Percentiles rank a stretch among this genome's conserved stretches.
Conservation (phyloP, 2,113 vertebrate species). For the Cyphomyrus discorhynchus region DNA sequence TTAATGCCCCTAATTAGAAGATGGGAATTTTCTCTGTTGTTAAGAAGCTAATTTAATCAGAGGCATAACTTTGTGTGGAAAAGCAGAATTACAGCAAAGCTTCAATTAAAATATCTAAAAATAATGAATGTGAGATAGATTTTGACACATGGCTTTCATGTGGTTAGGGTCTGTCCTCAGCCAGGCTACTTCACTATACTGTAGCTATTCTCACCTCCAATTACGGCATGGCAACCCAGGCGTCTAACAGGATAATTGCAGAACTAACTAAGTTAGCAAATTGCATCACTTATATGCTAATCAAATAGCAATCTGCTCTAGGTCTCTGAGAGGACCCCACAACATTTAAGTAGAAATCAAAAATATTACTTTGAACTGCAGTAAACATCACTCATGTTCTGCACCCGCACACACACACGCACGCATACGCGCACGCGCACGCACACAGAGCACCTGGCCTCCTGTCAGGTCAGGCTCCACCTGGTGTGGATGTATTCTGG, state of each 20-base stretch:
- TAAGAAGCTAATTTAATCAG: background rate
- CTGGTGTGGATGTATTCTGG: background rate
- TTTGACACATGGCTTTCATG: background rate
- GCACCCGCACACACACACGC: background rate
- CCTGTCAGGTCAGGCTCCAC: background rate
- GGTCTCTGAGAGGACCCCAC: background rate
- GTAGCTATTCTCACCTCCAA: background rate
- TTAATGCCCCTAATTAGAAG: background rate
- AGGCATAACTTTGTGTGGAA: background rate
- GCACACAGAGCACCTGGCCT: background rate
- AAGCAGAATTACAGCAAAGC: background rate
- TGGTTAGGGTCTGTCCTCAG: background rate
- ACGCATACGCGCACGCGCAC: no score
- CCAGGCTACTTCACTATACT: background rate
- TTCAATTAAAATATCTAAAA: background rate
- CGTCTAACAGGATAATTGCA: slow-evolving; percentile 48
- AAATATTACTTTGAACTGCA: background rate
- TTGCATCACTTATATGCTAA: slow-evolving; percentile 10
- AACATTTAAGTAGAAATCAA: slow-evolving; percentile 16
- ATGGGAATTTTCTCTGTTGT: background rate
- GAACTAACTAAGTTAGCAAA: slow-evolving; percentile 48
- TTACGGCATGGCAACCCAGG: slow-evolving; percentile 31
- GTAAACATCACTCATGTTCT: background rate
- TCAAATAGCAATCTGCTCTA: background rate
- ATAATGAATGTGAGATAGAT: background rate